phyloP scores from a whole-genome alignment of 2,888 invertebrate genomes.

The Pollenia angustigena region DNA sequence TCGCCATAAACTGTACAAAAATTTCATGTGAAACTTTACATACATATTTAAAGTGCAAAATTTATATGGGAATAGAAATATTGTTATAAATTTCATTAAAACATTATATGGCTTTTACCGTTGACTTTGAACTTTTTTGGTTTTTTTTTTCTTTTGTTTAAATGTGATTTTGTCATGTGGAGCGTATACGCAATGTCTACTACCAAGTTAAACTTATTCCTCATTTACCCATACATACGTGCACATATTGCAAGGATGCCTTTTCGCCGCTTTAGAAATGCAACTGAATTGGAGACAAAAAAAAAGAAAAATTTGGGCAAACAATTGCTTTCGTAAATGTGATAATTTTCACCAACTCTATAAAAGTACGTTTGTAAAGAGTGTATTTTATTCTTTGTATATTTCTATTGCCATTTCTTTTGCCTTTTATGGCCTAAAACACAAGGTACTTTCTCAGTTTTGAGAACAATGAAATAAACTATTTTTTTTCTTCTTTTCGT shows the following conservation, averaged over 20 bases:
- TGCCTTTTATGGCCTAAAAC: constrained; percentile 66
- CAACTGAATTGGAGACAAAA: background rate
- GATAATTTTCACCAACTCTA: constrained; percentile 54
- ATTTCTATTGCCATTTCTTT: constrained; percentile 17
- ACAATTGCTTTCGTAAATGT: constrained; percentile 54
- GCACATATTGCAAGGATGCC: background rate
- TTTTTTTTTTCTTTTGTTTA: constrained; percentile 10
- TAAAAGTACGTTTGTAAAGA: background rate
- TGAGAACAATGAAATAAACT: constrained; percentile 17
- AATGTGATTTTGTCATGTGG: constrained; percentile 73
- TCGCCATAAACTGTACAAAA: constrained; percentile 1
- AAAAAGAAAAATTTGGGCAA: background rate
- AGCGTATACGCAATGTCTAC: constrained; percentile 72
- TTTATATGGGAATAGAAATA: constrained; percentile 40
- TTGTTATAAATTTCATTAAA: constrained; percentile 57
- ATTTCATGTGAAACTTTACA: background rate
- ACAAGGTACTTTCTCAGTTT: constrained; percentile 59
- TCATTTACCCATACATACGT: background rate
- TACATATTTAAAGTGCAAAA: background rate
- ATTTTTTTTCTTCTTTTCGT: constrained; percentile 47
- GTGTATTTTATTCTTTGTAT: background rate
- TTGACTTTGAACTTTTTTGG: constrained; percentile 75
- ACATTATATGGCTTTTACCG: constrained; percentile 73
- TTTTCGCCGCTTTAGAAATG: constrained; percentile 15
- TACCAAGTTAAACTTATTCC: constrained; percentile 13